These are phyloP conservation scores for Scopus umbretta DNA, from an alignment of 2,113 vertebrate species.

Conservation along the genomic window DNA sequence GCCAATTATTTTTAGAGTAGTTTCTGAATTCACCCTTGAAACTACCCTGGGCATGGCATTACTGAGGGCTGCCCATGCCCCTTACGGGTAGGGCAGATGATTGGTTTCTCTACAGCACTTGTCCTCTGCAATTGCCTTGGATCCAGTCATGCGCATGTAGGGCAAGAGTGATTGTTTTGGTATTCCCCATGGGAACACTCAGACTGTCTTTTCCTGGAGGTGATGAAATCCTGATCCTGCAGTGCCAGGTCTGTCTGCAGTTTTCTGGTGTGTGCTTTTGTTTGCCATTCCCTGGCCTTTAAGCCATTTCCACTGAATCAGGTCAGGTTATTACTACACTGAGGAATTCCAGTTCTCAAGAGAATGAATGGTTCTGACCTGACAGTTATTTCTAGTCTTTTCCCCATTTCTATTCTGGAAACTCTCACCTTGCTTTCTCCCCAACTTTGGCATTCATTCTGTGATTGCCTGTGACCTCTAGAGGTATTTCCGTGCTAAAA, in stretches of 20 bases:
- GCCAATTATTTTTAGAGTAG: not conserved
- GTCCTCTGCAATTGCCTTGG: not conserved
- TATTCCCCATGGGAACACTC: not conserved
- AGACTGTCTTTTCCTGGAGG: not conserved
- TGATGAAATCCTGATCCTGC: conserved; percentile 4
- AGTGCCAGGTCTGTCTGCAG: not conserved
- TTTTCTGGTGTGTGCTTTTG: not conserved
- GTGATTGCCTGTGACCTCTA: not conserved
- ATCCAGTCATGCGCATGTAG: not conserved
- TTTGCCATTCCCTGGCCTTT: not conserved
- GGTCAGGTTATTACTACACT: not conserved
- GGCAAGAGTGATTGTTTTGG: not conserved
- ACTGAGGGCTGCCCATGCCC: not conserved
- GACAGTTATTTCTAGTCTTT: not conserved
- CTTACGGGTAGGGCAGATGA: not conserved
- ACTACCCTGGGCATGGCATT: not conserved
- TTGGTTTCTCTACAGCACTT: not conserved
- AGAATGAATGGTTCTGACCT: not conserved
- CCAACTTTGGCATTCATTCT: not conserved
- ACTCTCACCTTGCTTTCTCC: not conserved
- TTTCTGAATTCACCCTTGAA: not conserved
- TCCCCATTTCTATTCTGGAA: not conserved
- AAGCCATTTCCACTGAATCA: not conserved
- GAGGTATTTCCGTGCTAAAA: not conserved
- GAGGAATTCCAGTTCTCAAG: not conserved